These are phyloP conservation scores for Corythucha ciliata DNA, from an alignment of 2,888 invertebrate genomes.

Conservation along the genomic window DNA sequence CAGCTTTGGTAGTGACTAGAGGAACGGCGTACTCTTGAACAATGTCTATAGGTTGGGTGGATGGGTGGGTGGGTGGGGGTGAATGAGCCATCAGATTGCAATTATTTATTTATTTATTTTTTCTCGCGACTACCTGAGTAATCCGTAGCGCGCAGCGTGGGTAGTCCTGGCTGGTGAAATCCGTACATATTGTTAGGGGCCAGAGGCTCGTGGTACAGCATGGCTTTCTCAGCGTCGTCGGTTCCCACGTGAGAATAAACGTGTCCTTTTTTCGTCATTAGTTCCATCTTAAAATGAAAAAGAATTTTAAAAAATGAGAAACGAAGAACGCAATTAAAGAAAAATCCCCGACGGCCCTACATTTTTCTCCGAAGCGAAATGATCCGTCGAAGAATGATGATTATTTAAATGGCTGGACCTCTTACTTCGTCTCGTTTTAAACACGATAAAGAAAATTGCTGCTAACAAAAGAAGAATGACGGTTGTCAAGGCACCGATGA, in stretches of 20 bases:
- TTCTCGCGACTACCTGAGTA: slow-evolving; percentile 30
- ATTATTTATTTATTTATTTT: too few species aligned
- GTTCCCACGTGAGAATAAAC: slow-evolving; percentile 39
- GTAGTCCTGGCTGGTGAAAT: too few species aligned
- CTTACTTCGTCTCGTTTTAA: slow-evolving; percentile 51
- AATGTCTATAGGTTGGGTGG: slow-evolving; percentile 51
- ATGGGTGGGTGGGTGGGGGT: too few species aligned
- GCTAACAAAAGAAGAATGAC: slow-evolving; percentile 61
- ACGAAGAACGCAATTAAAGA: too few species aligned
- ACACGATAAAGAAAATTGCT: slow-evolving; percentile 60
- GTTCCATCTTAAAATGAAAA: slow-evolving; percentile 16
- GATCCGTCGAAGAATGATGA: slow-evolving; percentile 26
- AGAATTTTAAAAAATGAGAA: background rate
- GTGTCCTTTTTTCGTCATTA: slow-evolving; percentile 34
- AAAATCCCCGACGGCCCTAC: too few species aligned
- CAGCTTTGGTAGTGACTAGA: slow-evolving; percentile 44
- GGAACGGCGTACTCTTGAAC: slow-evolving; percentile 56
- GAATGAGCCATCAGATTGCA: too few species aligned
- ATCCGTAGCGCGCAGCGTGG: slow-evolving; percentile 17
- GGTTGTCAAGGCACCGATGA: slow-evolving; percentile 61
- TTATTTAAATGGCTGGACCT: too few species aligned
- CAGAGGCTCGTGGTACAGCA: slow-evolving; percentile 45
- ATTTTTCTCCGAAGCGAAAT: slow-evolving; percentile 26
- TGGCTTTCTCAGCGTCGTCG: slow-evolving; percentile 40
- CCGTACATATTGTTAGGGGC: slow-evolving; percentile 44